phyloP scores from a whole-genome alignment of 2,113 vertebrate genomes.

The Martes martes region DNA sequence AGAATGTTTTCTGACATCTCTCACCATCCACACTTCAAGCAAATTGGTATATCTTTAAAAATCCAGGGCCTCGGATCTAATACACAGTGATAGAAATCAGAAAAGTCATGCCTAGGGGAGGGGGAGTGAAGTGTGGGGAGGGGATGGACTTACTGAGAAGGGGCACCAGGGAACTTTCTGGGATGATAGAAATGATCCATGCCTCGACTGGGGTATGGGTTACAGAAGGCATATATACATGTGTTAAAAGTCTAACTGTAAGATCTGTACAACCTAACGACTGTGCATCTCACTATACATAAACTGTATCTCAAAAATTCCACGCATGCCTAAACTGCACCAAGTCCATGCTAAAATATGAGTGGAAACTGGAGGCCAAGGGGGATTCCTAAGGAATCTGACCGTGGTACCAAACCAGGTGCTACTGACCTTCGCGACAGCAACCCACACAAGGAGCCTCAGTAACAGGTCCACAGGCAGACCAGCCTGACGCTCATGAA shows the following conservation, averaged over 20 bases:
- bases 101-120: not conserved
- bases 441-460: not conserved
- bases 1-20: not conserved
- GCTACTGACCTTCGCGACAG: not conserved
- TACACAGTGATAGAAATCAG: not conserved
- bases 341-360: not conserved
- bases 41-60: constrained; percentile 22
- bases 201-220: not conserved
- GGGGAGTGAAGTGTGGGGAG: not conserved
- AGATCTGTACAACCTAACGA: not conserved
- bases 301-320: not conserved
- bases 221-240: not conserved
- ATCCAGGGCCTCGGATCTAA: not conserved
- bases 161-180: not conserved
- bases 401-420: not conserved
- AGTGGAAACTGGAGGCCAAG: not conserved
- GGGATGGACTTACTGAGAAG: not conserved
- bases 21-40: not conserved
- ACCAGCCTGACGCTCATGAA: not conserved
- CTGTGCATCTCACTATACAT: not conserved
- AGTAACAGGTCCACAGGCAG: not conserved
- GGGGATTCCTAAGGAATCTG: not conserved
- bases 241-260: constrained; percentile 32
- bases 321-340: not conserved
- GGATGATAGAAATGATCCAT: not conserved